Evolutionary conservation across 2,113 vertebrate genomes (phyloP).

Genomic region (Mustela nigripes): DNA sequence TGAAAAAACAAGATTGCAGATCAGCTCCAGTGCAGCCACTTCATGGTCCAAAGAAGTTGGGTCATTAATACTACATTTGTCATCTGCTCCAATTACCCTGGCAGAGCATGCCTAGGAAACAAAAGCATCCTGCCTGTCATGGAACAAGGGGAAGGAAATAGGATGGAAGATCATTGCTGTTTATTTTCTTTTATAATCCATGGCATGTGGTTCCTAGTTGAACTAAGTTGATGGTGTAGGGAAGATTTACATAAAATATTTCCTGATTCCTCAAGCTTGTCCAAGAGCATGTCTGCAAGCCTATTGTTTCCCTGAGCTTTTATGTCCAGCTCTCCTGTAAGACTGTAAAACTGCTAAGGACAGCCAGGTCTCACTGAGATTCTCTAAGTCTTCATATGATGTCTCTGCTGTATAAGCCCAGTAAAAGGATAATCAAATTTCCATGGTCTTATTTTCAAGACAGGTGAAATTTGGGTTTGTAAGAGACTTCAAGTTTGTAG

Average conservation of each 20-base stretch:
- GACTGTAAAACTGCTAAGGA: background rate
- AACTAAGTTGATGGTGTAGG: background rate
- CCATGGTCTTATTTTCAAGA: background rate
- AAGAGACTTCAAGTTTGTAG: background rate
- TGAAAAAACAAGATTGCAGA: background rate
- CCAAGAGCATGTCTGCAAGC: background rate
- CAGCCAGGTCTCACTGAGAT: background rate
- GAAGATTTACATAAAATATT: background rate
- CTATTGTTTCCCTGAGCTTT: background rate
- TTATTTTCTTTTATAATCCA: slow-evolving; percentile 7
- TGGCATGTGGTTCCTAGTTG: background rate
- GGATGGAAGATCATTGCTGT: background rate
- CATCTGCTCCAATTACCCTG: background rate
- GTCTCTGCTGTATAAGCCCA: background rate
- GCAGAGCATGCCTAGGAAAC: background rate
- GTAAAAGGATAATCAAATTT: background rate
- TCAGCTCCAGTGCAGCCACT: background rate
- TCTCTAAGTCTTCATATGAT: background rate
- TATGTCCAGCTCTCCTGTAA: background rate
- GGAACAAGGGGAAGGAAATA: background rate
- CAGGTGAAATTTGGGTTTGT: background rate
- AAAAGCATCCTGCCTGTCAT: background rate
- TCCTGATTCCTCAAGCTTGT: background rate
- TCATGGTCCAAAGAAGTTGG: background rate
- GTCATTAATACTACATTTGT: slow-evolving; percentile 1